Evolutionary conservation across 2,797 vertebrate genomes (phyloP).

Genomic region (Peromyscus eremicus): DNA sequence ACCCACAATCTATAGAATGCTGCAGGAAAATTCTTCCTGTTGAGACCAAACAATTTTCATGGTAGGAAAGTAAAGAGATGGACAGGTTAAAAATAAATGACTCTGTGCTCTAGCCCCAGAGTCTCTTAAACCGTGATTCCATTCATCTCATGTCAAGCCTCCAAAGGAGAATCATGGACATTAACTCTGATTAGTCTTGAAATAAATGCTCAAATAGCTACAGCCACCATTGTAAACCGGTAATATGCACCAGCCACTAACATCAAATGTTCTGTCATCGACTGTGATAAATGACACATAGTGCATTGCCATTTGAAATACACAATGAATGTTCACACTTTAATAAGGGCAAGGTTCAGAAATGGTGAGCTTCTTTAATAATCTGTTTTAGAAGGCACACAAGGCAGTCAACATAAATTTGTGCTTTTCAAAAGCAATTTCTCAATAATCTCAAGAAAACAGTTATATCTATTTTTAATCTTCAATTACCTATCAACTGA

Average conservation of each 20-base stretch:
- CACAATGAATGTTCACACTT: background rate
- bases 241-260: background rate
- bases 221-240: background rate
- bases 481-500: background rate
- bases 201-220: background rate
- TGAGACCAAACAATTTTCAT: background rate
- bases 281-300: background rate
- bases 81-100: background rate
- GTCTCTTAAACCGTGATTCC: background rate
- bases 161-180: background rate
- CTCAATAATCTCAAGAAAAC: background rate
- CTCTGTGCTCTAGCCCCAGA: background rate
- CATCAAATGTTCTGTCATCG: background rate
- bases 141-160: background rate
- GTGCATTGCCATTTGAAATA: background rate
- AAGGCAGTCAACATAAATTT: conserved; percentile 22
- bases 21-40: background rate
- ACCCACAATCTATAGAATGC: background rate
- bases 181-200: conserved; percentile 29
- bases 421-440: conserved; percentile 31
- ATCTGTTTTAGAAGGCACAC: conserved; percentile 3
- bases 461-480: background rate
- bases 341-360: background rate
- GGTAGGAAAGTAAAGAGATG: background rate
- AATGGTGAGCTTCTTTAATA: background rate